Evolutionary conservation across 2,113 vertebrate species (phyloP).

Genomic region (Carettochelys insculpta): DNA sequence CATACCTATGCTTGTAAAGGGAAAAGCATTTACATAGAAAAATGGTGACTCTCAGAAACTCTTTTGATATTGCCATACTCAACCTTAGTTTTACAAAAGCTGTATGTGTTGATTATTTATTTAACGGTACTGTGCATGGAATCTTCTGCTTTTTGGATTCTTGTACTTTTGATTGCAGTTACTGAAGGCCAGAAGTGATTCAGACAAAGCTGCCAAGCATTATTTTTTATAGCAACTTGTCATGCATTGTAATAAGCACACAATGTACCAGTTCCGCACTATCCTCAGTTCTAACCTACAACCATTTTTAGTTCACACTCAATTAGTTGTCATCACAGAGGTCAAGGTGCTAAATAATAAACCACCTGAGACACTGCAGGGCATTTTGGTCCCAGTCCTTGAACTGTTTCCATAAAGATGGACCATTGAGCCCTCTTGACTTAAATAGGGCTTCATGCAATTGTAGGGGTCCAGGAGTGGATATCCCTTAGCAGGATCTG

Average conservation of each 20-base stretch:
- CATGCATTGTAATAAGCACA: neutral
- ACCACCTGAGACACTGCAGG: neutral
- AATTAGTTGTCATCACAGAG: neutral
- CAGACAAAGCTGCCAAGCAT: neutral
- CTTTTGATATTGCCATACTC: neutral
- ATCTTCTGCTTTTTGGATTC: neutral
- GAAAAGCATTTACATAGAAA: neutral
- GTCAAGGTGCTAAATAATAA: neutral
- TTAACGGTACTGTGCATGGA: neutral
- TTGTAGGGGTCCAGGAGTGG: neutral
- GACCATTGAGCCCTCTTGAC: neutral
- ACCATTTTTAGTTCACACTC: neutral
- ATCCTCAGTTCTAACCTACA: neutral
- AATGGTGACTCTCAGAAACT: neutral
- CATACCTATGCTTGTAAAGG: neutral
- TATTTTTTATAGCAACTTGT: neutral
- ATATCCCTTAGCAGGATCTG: neutral
- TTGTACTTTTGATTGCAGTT: neutral
- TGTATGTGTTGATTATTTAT: neutral
- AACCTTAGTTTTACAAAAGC: neutral
- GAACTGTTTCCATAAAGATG: neutral
- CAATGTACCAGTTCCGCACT: neutral
- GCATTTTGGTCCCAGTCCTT: neutral
- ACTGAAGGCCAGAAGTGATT: neutral
- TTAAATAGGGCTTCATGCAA: neutral